phyloP scores from a whole-genome alignment of 2,113 vertebrate species.

The Accipiter cooperii region DNA sequence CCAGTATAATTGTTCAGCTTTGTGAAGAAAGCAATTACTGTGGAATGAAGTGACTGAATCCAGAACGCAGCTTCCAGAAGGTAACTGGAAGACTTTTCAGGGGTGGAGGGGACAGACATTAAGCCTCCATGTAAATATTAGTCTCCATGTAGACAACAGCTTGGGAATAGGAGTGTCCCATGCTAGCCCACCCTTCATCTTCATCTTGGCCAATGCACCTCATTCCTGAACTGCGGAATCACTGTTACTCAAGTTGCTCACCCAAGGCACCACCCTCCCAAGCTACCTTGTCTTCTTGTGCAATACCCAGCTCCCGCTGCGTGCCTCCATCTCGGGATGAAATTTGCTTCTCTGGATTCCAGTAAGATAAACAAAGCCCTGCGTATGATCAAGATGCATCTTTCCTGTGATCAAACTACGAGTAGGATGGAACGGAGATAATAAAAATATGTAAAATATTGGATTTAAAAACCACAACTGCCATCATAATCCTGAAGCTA shows the following conservation, averaged over 20 bases:
- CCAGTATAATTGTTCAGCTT: neutral
- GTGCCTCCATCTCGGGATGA: neutral
- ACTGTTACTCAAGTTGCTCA: neutral
- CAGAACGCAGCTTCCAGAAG: neutral
- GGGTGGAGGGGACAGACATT: constrained; percentile 25
- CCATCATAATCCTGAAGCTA: neutral
- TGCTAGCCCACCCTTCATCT: constrained; percentile 28
- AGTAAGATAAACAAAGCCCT: neutral
- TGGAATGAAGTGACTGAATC: constrained; percentile 6
- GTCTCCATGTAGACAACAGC: constrained; percentile 22
- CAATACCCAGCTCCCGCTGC: neutral
- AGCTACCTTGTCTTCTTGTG: neutral
- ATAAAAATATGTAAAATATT: neutral
- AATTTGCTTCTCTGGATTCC: neutral
- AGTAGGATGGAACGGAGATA: neutral
- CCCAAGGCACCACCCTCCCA: constrained; percentile 3
- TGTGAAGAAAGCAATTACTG: neutral
- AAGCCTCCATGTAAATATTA: constrained; percentile 30
- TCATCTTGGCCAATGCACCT: constrained; percentile 27
- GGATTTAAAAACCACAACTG: neutral
- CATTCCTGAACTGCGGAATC: constrained; percentile 51
- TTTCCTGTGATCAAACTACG: neutral
- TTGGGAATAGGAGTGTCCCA: constrained; percentile 54
- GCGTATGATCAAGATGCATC: neutral
- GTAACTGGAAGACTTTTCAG: constrained; percentile 22